Conservation (phyloP, 2,888 invertebrate genomes). For the Helobdella robusta region DNA sequence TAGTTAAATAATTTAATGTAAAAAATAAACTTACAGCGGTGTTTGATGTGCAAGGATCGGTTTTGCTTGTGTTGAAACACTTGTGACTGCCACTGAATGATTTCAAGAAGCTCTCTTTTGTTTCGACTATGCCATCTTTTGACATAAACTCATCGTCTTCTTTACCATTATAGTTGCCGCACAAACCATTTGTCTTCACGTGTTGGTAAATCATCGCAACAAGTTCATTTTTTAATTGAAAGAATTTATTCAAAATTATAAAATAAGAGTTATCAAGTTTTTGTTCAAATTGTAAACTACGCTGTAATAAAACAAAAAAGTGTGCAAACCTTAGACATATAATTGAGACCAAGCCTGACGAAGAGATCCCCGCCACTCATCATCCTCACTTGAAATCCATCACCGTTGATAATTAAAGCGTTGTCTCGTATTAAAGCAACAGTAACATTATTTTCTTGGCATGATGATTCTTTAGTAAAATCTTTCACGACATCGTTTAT, state of each 20-base stretch:
- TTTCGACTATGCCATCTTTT: constrained; percentile 11
- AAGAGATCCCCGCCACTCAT: constrained; percentile 7
- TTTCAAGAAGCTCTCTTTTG: constrained; percentile 7
- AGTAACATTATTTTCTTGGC: neutral
- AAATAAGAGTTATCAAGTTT: neutral
- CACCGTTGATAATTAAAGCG: constrained; percentile 7
- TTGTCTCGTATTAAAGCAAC: too few relatives aligned
- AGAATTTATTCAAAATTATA: neutral
- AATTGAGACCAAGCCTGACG: constrained; percentile 3
- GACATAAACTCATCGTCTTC: constrained; percentile 17
- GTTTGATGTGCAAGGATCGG: constrained; percentile 20
- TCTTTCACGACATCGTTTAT: constrained; percentile 9
- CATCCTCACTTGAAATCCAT: constrained; percentile 13
- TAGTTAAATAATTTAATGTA: neutral
- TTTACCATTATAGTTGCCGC: constrained; percentile 18
- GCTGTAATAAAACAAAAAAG: neutral
- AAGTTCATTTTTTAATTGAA: too few relatives aligned
- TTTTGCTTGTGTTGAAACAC: neutral
- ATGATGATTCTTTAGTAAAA: neutral
- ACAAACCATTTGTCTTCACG: constrained; percentile 21
- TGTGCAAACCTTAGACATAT: constrained; percentile 1
- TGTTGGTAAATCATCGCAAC: too few relatives aligned
- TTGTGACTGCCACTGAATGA: constrained; percentile 17
- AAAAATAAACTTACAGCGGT: constrained; percentile 12
- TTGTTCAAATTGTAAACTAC: neutral